Evolutionary conservation across 2,888 invertebrate species (phyloP), one percentile per base, ranked within the genome.

Genomic region (Lomographa bimaculata): DNA sequence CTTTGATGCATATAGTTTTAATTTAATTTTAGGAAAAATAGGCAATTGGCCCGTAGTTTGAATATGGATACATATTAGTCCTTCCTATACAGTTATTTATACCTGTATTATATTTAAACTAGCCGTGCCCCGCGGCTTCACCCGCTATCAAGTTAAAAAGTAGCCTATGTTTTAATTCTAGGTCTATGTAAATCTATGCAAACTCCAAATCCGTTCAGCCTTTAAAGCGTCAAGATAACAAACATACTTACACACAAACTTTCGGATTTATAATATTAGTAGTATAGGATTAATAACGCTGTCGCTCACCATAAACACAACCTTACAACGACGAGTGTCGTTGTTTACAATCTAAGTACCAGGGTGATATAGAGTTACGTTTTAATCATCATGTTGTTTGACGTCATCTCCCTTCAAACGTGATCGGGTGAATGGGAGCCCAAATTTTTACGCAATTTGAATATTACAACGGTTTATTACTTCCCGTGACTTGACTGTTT

Each of bases 301-400:
- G 5, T 7, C 29, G 49, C 52, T 36, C 5, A 30, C 37, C 17
- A 10, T 4, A 26, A 11, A 2, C 24, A 8, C 3, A 33, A 5
- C 39, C 28, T 43, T 29, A 39, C 7, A 24, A 12, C 34, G 30
- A 35, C 35, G 24, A 52, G 39, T 51, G 50, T 39, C 58, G 51
- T 42, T 71, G 62, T 72, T 71, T 67, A 57, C 63, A 48, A 49
- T 57, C 57, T 44, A 24, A 60, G 57, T 59, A 60, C 49, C 50
- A 44, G 46, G 51, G 45, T 51, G 63, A 66, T 73, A 56, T 76
- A 60, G 66, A 58, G 73, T 75, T 73, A 65, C 74, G 52, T 70
- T 71, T 62, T 73, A 71, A 73, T 70, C 61, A 63, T 63, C 63
- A 44, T 41, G 29, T 42, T 44, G 43, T 48, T 34, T 65, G 66